These are phyloP conservation scores for Sipha flava DNA, from an alignment of 1,140 invertebrate genomes.

Conservation along the genomic window DNA sequence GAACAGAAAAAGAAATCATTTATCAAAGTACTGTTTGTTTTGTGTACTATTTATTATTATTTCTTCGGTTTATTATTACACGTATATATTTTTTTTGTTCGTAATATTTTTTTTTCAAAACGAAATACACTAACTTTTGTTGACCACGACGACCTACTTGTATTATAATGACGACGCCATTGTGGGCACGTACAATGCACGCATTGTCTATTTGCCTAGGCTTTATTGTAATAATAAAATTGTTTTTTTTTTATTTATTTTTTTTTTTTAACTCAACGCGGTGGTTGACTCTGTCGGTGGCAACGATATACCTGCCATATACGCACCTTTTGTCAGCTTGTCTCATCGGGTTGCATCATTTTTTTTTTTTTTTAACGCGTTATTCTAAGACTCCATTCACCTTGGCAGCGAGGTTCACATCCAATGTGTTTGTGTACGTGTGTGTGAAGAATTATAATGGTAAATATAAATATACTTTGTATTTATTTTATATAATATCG, in stretches of 20 bases:
- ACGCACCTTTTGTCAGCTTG: neutral
- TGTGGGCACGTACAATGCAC: conserved; percentile 3
- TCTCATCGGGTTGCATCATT: conserved; percentile 4
- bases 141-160: conserved; percentile 31
- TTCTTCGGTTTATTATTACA: neutral
- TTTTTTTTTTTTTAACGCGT: neutral
- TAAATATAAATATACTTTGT: neutral
- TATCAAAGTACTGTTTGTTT: conserved; percentile 29
- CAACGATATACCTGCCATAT: neutral
- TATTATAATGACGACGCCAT: conserved; percentile 23
- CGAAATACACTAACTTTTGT: conserved; percentile 14
- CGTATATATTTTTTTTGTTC: neutral
- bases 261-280: neutral
- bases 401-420: neutral
- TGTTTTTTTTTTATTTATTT: no score
- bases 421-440: neutral
- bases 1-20: conserved; percentile 26
- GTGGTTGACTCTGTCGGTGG: neutral
- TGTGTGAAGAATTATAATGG: no score
- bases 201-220: conserved; percentile 11
- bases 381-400: neutral
- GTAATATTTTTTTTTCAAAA: neutral
- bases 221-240: neutral
- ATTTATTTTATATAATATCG: neutral
- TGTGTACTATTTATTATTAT: conserved; percentile 21